These are phyloP conservation scores for Sisor rabdophorus DNA, from an alignment of 2,113 vertebrate genomes.

Conservation along the genomic window DNA sequence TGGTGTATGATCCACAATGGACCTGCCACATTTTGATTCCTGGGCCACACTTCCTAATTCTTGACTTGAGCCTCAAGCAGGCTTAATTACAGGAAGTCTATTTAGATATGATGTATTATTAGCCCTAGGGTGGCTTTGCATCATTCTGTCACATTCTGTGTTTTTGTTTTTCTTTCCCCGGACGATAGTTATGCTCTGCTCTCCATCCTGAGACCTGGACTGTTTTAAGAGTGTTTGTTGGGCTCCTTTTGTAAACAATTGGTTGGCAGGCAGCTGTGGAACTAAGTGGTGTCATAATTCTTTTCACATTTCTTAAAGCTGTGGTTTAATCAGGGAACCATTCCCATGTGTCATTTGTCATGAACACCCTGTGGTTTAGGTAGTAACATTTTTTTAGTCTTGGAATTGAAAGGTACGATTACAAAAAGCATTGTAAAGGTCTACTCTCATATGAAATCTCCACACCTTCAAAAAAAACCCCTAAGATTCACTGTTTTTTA, in stretches of 20 bases:
- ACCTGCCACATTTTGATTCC: slow-evolving; percentile 10
- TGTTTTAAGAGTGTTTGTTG: slow-evolving; percentile 54
- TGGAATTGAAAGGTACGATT: neutral
- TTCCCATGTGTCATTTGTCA: slow-evolving; percentile 22
- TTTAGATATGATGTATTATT: slow-evolving; percentile 59
- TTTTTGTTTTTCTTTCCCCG: slow-evolving; percentile 50
- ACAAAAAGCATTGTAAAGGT: neutral
- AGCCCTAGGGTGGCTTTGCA: slow-evolving; percentile 47
- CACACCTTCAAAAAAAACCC: neutral
- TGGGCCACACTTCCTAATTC: slow-evolving; percentile 36
- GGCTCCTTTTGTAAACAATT: slow-evolving; percentile 49
- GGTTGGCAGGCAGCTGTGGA: slow-evolving; percentile 44
- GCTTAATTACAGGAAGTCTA: slow-evolving; percentile 58
- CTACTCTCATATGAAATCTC: neutral
- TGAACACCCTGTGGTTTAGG: neutral
- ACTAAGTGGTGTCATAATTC: neutral
- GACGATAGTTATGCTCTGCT: slow-evolving; percentile 49
- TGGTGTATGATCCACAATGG: no score
- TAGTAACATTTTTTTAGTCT: neutral
- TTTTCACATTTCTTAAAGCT: slow-evolving; percentile 12
- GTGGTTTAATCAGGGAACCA: slow-evolving; percentile 12
- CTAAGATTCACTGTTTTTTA: no score
- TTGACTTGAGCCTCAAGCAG: slow-evolving; percentile 30
- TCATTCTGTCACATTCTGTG: slow-evolving; percentile 44
- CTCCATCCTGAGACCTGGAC: slow-evolving; percentile 53